Evolutionary conservation across 2,797 vertebrate genomes (phyloP).

Genomic region (Acrossocheilus fasciatus): DNA sequence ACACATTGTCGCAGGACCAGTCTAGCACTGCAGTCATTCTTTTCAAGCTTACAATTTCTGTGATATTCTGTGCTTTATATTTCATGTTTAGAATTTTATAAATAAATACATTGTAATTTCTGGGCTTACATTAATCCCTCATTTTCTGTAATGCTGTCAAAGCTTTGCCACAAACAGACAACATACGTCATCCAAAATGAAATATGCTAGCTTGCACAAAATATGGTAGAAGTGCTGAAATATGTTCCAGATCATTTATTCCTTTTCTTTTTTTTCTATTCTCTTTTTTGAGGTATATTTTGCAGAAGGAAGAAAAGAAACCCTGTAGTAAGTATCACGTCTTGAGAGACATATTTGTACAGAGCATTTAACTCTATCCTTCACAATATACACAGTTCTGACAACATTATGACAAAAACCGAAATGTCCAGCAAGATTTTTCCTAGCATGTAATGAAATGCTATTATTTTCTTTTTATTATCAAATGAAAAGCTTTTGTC

Average conservation of each 20-base stretch:
- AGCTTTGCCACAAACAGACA: constrained; percentile 44
- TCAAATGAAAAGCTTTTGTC: constrained; percentile 29
- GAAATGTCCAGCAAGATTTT: constrained; percentile 35
- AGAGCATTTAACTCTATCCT: constrained; percentile 52
- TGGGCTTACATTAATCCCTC: constrained; percentile 38
- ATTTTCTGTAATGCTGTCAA: constrained; percentile 31
- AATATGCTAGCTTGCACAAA: constrained; percentile 59
- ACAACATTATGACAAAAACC: constrained; percentile 26
- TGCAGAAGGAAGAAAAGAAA: constrained; percentile 76
- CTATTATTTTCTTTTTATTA: constrained; percentile 7
- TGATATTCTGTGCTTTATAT: constrained; percentile 68
- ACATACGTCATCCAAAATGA: constrained; percentile 33
- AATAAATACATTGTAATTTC: constrained; percentile 60
- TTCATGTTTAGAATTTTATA: constrained; percentile 64
- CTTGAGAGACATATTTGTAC: constrained; percentile 54
- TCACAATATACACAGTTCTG: constrained; percentile 53
- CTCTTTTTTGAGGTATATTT: constrained; percentile 85
- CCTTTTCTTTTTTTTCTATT: constrained; percentile 42
- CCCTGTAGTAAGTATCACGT: constrained; percentile 80
- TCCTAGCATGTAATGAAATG: constrained; percentile 36
- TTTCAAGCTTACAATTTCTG: constrained; percentile 61
- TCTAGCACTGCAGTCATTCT: constrained; percentile 61
- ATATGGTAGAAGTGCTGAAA: constrained; percentile 59
- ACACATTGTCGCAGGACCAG: constrained; percentile 45
- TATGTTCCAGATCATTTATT: constrained; percentile 56